Conservation (phyloP, 92 coral and sea anemone species). For the Palythoa heliodiscus region DNA sequence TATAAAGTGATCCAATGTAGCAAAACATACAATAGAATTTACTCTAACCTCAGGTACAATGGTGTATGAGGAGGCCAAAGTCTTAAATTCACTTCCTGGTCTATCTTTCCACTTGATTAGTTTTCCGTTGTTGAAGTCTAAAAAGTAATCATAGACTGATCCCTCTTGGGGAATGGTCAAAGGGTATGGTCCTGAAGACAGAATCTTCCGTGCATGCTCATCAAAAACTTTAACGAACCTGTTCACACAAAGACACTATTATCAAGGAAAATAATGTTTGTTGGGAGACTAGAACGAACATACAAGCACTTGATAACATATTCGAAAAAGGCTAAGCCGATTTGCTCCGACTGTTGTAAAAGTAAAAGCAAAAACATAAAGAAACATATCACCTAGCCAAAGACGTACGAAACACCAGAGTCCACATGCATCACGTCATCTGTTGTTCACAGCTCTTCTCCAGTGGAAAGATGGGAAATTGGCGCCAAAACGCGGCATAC, state of each 20-base stretch:
- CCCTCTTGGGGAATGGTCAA: conserved; percentile 83
- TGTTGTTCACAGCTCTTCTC: no score
- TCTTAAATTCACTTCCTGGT: conserved; percentile 79
- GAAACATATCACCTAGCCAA: no score
- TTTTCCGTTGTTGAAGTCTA: conserved; percentile 87
- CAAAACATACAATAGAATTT: neutral
- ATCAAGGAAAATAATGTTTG: neutral
- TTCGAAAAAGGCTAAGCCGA: no score
- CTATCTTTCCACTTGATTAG: conserved; percentile 88
- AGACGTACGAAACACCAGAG: no score
- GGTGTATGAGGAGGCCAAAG: conserved; percentile 86
- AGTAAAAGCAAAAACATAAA: no score
- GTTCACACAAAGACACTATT: neutral
- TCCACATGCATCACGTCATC: no score
- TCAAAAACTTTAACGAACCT: conserved; percentile 79
- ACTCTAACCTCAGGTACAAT: conserved; percentile 87
- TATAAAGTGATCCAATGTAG: neutral
- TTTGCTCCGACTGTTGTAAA: no score
- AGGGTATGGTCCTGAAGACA: conserved; percentile 93
- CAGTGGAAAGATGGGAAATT: no score
- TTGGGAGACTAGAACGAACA: neutral
- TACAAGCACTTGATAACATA: no score
- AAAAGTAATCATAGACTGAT: conserved; percentile 85
- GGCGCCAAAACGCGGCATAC: no score
- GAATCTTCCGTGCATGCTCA: conserved; percentile 77